Percentiles rank a stretch among this genome's conserved stretches.
These are phyloP conservation scores for Drepana arcuata DNA, from an alignment of 1,140 invertebrate genomes.

Conservation along the genomic window DNA sequence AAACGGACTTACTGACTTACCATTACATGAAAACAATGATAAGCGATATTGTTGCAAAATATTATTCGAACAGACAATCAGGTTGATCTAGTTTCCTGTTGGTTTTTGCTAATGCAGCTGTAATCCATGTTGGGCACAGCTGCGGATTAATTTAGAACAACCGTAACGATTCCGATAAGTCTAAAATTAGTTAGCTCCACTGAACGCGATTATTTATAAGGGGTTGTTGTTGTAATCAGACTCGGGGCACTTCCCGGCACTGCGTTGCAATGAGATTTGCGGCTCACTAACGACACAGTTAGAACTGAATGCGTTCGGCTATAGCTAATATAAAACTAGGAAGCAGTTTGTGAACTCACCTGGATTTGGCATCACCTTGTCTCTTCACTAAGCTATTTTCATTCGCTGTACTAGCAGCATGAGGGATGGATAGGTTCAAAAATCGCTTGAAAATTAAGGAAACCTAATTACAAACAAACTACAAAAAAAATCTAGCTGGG, in stretches of 20 bases:
- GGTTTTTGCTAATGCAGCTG: constrained; percentile 19
- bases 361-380: constrained; percentile 26
- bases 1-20: too few species aligned
- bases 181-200: constrained; percentile 26
- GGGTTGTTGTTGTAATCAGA: constrained; percentile 17
- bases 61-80: constrained; percentile 25
- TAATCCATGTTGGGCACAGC: constrained; percentile 15
- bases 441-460: too few species aligned
- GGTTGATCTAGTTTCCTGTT: constrained; percentile 12
- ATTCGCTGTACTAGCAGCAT: too few species aligned
- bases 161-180: constrained; percentile 22
- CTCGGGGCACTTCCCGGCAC: constrained; percentile 16
- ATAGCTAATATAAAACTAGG: constrained; percentile 18
- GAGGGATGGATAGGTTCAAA: too few species aligned
- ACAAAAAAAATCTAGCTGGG: too few species aligned
- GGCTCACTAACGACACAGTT: constrained; percentile 5
- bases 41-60: constrained; percentile 28
- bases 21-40: constrained; percentile 21
- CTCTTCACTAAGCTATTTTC: constrained; percentile 16
- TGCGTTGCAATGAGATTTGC: constrained; percentile 8
- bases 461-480: too few species aligned
- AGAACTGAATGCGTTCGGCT: constrained; percentile 11
- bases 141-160: constrained; percentile 26
- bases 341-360: constrained; percentile 22
- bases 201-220: constrained; percentile 30